Base-by-base conservation (phyloP, 2,888 invertebrate genomes). In the Oasisia sp. region DNA sequence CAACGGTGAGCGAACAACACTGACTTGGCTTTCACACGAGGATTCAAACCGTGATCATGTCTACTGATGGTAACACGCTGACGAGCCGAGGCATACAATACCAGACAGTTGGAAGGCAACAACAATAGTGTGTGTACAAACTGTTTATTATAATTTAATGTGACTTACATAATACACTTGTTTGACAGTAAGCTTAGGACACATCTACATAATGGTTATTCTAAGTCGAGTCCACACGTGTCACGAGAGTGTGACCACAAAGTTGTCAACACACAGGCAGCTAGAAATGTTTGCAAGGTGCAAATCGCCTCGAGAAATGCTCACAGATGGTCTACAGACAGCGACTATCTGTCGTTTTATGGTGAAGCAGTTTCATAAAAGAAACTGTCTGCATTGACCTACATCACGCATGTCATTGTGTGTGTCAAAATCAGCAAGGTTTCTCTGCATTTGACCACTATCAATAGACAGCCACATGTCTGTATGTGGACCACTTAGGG, bases 101-200 rank as follows among this genome's bases (percentile, higher is more conserved):
- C 74, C 27, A 74, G 27, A 27, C 74, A 74, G 14, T 3, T 27
- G 74, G 27, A 14, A 50, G 14, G 0, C 3, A n/a, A 74, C 74
- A 74, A 19, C n/a, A 3, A 27, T n/a, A 74, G 4, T 27, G 74
- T 74, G 74, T 74, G 74, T 74, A 74, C 74, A 74, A 74, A 74
- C 74, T 74, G 74, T 74, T 74, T 74, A 74, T 74, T 74, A 74
- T 27, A 74, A 74, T 74, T 74, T 74, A 74, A 74, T 27, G 74
- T 74, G 74, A 74, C 74, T 74, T 74, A 74, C 74, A 74, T 74
- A 74, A 74, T 74, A 74, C 74, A 74, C 2, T 74, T 74, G 74
- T 27, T 74, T 7, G 74, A 74, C 74, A 74, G 74, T 74, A 74
- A 74, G 74, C 74, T 7, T 19, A 74, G 74, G 74, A 74, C 14